These are phyloP conservation scores for Baronia brevicornis DNA, from an alignment of 2,888 invertebrate species.

Conservation along the genomic window DNA sequence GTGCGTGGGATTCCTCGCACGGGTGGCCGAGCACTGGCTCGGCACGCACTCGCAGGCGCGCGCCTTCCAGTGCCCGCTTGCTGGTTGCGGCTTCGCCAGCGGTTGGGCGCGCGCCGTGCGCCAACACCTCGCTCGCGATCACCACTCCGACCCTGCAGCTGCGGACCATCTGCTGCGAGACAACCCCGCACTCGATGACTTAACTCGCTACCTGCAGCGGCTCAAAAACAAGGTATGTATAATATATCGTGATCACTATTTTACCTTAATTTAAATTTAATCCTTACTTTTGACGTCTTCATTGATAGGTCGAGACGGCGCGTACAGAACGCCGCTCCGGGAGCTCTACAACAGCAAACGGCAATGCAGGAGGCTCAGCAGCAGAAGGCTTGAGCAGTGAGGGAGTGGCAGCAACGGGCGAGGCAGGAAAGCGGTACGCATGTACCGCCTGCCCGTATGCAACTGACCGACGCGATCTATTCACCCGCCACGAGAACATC, in stretches of 20 bases:
- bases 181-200: constrained; percentile 84
- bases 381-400: constrained; percentile 15
- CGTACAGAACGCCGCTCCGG: constrained; percentile 40
- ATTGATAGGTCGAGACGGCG: constrained; percentile 58
- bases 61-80: constrained; percentile 79
- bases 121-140: constrained; percentile 82
- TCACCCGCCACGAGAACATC: constrained; percentile 94
- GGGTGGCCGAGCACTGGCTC: constrained; percentile 86
- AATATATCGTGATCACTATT: too few species aligned
- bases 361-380: too few species aligned
- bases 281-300: not conserved
- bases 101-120: constrained; percentile 86
- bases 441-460: constrained; percentile 93
- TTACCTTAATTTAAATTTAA: too few species aligned
- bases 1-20: constrained; percentile 82
- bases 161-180: constrained; percentile 79
- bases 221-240: constrained; percentile 79
- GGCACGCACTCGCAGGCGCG: constrained; percentile 80
- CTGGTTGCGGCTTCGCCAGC: constrained; percentile 84
- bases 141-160: constrained; percentile 79
- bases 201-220: constrained; percentile 81
- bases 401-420: too few species aligned
- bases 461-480: constrained; percentile 92
- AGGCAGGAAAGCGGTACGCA: constrained; percentile 82
- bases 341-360: too few species aligned